A percentile compares a stretch with the other conserved stretches of the same genome.
Conservation (phyloP, 53 echinoderm and acorn worm genomes). For the Hippasteria phrygiana region DNA sequence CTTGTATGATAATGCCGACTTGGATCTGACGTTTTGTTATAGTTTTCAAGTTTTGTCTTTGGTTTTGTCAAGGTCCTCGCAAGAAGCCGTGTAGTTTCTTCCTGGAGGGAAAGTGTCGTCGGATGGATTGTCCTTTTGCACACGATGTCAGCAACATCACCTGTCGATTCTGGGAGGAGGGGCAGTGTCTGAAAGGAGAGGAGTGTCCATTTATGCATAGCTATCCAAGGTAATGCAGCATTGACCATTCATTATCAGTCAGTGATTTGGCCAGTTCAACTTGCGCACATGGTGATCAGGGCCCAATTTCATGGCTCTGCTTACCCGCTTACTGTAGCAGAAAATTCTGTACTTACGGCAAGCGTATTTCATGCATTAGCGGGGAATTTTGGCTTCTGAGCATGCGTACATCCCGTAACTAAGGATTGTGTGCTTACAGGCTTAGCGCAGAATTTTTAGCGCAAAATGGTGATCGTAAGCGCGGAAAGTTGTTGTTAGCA, state of each 20-base stretch:
- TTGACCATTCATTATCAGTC: background rate
- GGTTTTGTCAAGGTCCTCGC: conserved; percentile 20
- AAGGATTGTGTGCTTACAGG: too few relatives aligned
- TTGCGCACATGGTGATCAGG: too few relatives aligned
- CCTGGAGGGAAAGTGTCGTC: conserved; percentile 75
- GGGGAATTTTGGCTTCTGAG: too few relatives aligned
- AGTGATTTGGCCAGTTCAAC: background rate
- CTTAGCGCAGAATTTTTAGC: too few relatives aligned
- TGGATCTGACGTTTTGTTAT: too few relatives aligned
- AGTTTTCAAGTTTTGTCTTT: too few relatives aligned
- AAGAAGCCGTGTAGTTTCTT: conserved; percentile 75
- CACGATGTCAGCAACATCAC: conserved; percentile 74
- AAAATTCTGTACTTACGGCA: too few relatives aligned
- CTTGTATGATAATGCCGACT: background rate
- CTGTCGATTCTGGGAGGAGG: conserved; percentile 82
- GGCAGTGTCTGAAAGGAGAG: conserved; percentile 67
- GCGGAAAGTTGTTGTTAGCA: too few relatives aligned
- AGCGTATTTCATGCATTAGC: too few relatives aligned
- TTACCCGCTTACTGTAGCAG: too few relatives aligned
- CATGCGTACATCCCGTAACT: too few relatives aligned
- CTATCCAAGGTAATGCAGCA: conserved; percentile 64
- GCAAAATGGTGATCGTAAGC: too few relatives aligned
- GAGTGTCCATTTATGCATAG: conserved; percentile 77
- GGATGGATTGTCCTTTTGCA: conserved; percentile 68
- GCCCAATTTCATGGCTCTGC: background rate